These are phyloP conservation scores for Dryococelus australis DNA, from an alignment of 2,888 invertebrate genomes.

Conservation along the genomic window DNA sequence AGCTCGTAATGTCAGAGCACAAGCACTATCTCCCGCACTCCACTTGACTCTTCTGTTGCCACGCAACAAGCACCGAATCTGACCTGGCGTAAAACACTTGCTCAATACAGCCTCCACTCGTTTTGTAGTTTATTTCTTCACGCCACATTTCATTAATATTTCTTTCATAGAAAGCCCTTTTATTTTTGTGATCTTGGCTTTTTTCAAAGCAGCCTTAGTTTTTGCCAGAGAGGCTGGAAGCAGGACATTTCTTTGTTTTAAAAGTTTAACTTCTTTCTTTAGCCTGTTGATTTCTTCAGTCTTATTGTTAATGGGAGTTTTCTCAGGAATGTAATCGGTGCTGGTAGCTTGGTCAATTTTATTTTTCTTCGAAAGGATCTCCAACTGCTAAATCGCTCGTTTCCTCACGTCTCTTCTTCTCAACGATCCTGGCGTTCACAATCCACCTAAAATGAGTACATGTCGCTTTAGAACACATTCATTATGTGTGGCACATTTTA, in stretches of 20 bases:
- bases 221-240: background rate
- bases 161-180: background rate
- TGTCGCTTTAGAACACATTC: too few relatives aligned
- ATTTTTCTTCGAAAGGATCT: background rate
- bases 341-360: background rate
- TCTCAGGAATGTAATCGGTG: background rate
- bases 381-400: background rate
- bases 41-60: slow-evolving; percentile 20
- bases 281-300: background rate
- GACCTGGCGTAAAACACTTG: background rate
- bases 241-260: background rate
- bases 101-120: background rate
- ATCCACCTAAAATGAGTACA: background rate
- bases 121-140: background rate
- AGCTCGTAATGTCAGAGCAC: slow-evolving; percentile 6
- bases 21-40: background rate
- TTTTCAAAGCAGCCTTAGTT: background rate
- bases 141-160: background rate
- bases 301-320: background rate
- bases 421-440: slow-evolving; percentile 68
- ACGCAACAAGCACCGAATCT: slow-evolving; percentile 20
- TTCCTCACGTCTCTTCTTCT: background rate
- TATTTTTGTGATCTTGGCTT: background rate
- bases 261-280: background rate
- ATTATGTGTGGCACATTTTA: too few relatives aligned